Conservation (phyloP, 2,888 invertebrate species). For the Zelleria hepariella region DNA sequence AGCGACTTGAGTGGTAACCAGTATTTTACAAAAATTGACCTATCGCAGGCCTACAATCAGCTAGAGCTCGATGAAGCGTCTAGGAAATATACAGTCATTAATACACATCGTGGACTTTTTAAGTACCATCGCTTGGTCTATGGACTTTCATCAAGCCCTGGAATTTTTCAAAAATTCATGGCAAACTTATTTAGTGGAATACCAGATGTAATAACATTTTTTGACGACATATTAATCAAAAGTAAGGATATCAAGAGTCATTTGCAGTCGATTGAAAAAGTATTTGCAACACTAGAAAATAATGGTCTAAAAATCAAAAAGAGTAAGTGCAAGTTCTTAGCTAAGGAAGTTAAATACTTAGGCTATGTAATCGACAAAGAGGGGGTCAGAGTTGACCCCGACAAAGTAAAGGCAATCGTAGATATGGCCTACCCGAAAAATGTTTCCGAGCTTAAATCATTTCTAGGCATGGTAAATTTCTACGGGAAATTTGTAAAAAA, state of each 20-base stretch:
- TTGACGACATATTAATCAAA: conserved; percentile 16
- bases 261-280: neutral
- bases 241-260: conserved; percentile 9
- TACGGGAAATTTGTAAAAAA: conserved; percentile 1
- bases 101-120: conserved; percentile 17
- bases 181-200: neutral
- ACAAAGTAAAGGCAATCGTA: conserved; percentile 3
- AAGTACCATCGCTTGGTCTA: conserved; percentile 16
- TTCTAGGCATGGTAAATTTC: neutral
- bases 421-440: neutral
- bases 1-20: neutral
- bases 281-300: neutral
- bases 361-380: neutral
- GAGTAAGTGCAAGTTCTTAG: neutral
- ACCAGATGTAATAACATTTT: conserved; percentile 12
- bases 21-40: conserved; percentile 8
- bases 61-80: conserved; percentile 9
- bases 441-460: neutral
- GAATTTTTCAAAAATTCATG: conserved; percentile 11
- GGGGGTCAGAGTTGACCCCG: neutral
- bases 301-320: neutral
- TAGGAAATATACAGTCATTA: conserved; percentile 13
- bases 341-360: neutral
- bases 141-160: no score
- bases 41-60: no score